Conservation (phyloP, 1,140 invertebrate genomes). For the Augochlora pura region DNA sequence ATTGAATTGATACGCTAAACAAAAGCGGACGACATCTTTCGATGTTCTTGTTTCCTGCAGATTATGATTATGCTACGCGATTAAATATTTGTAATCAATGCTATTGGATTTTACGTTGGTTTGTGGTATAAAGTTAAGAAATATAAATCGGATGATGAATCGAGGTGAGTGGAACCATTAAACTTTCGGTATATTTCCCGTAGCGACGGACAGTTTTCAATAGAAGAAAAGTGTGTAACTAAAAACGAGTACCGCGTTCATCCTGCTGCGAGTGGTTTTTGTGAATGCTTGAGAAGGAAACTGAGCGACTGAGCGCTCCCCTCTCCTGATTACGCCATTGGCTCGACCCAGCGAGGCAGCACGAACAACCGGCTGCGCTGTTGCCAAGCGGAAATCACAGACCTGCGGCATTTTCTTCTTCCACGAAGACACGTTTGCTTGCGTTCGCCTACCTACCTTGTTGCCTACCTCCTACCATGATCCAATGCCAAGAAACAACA, state of each 20-base stretch:
- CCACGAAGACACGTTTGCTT: slow-evolving; percentile 48
- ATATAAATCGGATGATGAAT: too few species aligned
- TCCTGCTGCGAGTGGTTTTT: slow-evolving; percentile 16
- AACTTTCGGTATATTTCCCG: too few species aligned
- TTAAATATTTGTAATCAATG: too few species aligned
- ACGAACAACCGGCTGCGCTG: slow-evolving; percentile 63
- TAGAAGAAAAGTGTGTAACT: slow-evolving; percentile 1
- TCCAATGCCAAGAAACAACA: background rate
- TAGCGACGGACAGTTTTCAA: too few species aligned
- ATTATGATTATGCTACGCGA: too few species aligned
- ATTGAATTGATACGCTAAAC: too few species aligned
- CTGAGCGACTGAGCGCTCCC: slow-evolving; percentile 24
- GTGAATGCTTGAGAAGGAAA: slow-evolving; percentile 38
- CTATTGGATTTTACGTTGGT: too few species aligned
- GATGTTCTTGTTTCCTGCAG: too few species aligned
- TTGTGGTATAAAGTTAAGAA: too few species aligned
- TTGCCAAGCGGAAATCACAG: slow-evolving; percentile 71
- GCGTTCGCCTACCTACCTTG: slow-evolving; percentile 25
- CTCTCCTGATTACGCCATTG: slow-evolving; percentile 59
- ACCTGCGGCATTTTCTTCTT: slow-evolving; percentile 63
- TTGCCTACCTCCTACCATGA: slow-evolving; percentile 24
- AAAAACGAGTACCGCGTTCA: slow-evolving; percentile 11
- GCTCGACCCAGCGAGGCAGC: slow-evolving; percentile 57
- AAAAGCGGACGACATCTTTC: too few species aligned
- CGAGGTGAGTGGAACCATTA: too few species aligned